These are phyloP conservation scores for Urosaurus nigricauda DNA, from an alignment of 2,797 vertebrate genomes.

Conservation along the genomic window DNA sequence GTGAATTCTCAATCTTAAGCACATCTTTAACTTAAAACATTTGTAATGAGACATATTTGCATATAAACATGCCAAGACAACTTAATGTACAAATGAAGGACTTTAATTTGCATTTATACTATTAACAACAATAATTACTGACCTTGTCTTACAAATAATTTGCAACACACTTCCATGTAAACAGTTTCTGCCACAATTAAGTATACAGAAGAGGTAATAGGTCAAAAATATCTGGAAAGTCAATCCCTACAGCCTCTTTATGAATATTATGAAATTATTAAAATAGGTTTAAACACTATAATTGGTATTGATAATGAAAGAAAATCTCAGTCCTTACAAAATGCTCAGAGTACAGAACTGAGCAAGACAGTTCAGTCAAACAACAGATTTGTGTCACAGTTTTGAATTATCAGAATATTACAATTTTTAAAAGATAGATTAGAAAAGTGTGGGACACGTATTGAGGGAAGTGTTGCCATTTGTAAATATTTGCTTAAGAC, in stretches of 20 bases:
- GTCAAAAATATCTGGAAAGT: slow-evolving; percentile 17
- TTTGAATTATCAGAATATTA: not conserved
- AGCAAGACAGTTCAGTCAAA: accelerated
- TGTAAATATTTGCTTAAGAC: slow-evolving; percentile 16
- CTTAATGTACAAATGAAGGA: not conserved
- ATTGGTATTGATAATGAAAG: not conserved
- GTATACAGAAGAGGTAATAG: slow-evolving; percentile 45
- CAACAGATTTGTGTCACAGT: not conserved
- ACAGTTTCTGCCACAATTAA: slow-evolving; percentile 15
- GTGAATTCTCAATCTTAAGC: slow-evolving; percentile 4
- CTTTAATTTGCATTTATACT: slow-evolving; percentile 26
- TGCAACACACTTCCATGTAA: not conserved
- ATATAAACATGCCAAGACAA: slow-evolving; percentile 23
- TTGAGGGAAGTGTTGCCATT: slow-evolving; percentile 22
- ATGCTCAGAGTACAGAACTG: not conserved
- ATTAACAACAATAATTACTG: slow-evolving; percentile 39
- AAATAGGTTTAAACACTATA: slow-evolving; percentile 22
- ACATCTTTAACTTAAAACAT: slow-evolving; percentile 2
- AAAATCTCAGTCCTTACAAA: not conserved
- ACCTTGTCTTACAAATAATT: slow-evolving; percentile 43
- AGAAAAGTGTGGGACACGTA: not conserved
- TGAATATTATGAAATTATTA: slow-evolving; percentile 44
- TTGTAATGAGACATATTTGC: not conserved
- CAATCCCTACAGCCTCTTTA: not conserved
- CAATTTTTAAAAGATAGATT: not conserved